Evolutionary conservation across 2,113 vertebrate species (phyloP).

Genomic region (Prolemur simus): DNA sequence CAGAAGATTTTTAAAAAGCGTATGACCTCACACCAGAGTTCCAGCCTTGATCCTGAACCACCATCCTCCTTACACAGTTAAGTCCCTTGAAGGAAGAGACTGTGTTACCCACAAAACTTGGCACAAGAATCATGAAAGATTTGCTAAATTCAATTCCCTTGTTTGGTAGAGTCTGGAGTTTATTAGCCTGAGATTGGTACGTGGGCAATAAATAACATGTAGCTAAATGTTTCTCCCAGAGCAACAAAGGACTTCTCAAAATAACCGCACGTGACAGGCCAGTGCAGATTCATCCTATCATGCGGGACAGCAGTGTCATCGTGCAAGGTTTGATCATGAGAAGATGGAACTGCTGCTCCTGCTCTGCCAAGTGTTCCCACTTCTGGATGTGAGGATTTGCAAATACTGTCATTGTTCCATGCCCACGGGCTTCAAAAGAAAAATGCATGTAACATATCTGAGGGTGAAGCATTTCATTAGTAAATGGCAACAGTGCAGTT

Average conservation of each 20-base stretch:
- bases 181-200: neutral
- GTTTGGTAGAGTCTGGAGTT: neutral
- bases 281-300: neutral
- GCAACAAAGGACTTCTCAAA: neutral
- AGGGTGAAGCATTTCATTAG: neutral
- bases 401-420: neutral
- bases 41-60: neutral
- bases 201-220: neutral
- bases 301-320: neutral
- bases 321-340: neutral
- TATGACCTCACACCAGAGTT: neutral
- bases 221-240: conserved; percentile 14
- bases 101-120: neutral
- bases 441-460: neutral
- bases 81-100: neutral
- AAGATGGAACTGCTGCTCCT: neutral
- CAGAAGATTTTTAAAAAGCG: neutral
- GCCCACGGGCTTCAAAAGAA: conserved; percentile 2
- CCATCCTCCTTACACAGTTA: neutral
- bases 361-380: neutral
- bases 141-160: neutral
- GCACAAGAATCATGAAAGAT: neutral
- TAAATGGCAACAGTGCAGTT: conserved; percentile 21
- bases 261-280: neutral
- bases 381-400: neutral